Evolutionary conservation across 2,888 invertebrate species (phyloP), one percentile per base, ranked within the genome.

Genomic region (Branchinecta sandiegonensis): DNA sequence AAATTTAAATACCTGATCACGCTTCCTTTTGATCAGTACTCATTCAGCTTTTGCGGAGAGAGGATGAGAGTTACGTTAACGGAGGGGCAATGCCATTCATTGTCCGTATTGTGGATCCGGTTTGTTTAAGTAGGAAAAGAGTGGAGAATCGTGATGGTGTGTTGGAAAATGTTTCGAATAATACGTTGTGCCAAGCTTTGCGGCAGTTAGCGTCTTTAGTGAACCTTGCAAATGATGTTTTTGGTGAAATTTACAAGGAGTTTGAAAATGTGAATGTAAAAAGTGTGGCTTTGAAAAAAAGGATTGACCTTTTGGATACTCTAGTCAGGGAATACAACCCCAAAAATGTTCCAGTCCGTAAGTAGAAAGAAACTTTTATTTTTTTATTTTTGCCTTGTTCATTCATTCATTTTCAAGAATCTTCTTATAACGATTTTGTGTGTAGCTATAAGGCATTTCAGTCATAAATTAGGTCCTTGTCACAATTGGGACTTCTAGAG

Each of bases 171-270:
- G 89, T 91, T 74, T 87, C 88, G 74, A 92, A 93, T 79, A 87
- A 87, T 75, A 90, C 92, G 72, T 81, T 93, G 73, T 88, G 89
- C 79, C 88, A 87, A 78, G 88, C 90, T 70, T 81, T 93, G 71
- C 83, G 88, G 72, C 93, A 94, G 79, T 83, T 93, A 77, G 90
- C 91, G 68, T 90, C 89, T 46, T 80, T 94, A 76, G 87, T 90
- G 75, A 81, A 87, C 72, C 83, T 87, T 71, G 91, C 93, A 74
- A 86, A 90, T 79, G 89, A 90, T 77, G 88, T 93, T 76, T 93
- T 93, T 79, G 84, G 84, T 74, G 89, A 89, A 76, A 82, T 93
- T 74, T 87, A 88, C 71, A 80, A 81, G 71, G 87, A 91, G 77
- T 56, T 56, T 23, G 14, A 56, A 2, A 23, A 56, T 56, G 63